A percentile compares a stretch with the other conserved stretches of the same genome.
Evolutionary conservation across 2,797 vertebrate genomes (phyloP).

Genomic region (Dromococcyx pavoninus): DNA sequence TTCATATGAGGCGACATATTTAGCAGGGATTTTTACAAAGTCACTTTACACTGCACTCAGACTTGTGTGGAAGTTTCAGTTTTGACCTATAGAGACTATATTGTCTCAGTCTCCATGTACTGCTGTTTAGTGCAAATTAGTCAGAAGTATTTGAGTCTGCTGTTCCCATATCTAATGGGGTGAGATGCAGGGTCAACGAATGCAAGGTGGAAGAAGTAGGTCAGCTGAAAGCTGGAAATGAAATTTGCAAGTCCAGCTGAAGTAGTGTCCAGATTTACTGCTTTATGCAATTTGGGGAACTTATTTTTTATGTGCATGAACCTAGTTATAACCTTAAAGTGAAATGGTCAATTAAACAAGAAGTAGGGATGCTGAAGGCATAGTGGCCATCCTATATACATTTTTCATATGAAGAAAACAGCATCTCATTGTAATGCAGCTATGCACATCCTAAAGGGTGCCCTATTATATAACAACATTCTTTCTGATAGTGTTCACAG

Average conservation of each 20-base stretch:
- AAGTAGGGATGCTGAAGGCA: not conserved
- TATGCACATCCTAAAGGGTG: not conserved
- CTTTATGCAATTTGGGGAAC: not conserved
- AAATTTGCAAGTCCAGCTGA: not conserved
- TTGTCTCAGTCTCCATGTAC: not conserved
- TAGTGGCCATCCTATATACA: accelerated
- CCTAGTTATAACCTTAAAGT: not conserved
- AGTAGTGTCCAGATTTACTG: not conserved
- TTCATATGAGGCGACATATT: not conserved
- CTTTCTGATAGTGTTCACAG: not conserved
- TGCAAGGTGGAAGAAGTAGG: not conserved
- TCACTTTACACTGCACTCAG: not conserved
- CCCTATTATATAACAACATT: not conserved
- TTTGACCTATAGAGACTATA: not conserved
- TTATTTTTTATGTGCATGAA: not conserved
- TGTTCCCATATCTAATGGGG: not conserved
- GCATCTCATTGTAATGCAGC: not conserved
- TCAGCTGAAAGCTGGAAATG: not conserved
- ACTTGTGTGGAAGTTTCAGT: not conserved
- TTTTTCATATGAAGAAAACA: not conserved
- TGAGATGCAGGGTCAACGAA: not conserved
- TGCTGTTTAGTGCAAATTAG: not conserved
- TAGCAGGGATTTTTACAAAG: not conserved
- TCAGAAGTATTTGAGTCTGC: not conserved
- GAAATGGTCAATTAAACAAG: not conserved